Percentiles rank a stretch among this genome's conserved stretches.
These are phyloP conservation scores for Baccha elongata DNA, from an alignment of 2,888 invertebrate species.

Conservation along the genomic window DNA sequence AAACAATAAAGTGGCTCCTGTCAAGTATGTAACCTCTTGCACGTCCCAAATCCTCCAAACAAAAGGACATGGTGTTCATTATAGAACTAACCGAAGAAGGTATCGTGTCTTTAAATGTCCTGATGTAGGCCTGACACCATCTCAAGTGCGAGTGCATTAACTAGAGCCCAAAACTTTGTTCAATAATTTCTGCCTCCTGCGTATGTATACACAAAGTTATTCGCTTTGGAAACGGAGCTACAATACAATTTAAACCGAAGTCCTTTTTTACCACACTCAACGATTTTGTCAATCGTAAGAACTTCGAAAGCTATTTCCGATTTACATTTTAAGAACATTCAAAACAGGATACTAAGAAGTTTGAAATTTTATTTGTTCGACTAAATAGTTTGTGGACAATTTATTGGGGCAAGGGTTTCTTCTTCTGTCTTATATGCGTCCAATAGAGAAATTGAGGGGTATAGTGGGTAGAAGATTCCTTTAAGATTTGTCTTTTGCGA, in stretches of 20 bases:
- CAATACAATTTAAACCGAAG: conserved; percentile 23
- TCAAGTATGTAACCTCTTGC: neutral
- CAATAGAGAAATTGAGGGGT: neutral
- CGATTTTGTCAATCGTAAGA: conserved; percentile 64
- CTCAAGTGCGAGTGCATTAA: conserved; percentile 48
- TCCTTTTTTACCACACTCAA: conserved; percentile 51
- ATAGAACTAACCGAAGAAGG: conserved; percentile 34
- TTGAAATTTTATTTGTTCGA: conserved; percentile 64
- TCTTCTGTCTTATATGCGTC: neutral
- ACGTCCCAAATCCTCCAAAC: neutral
- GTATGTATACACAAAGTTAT: conserved; percentile 3
- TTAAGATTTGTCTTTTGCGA: conserved; percentile 60
- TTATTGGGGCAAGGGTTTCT: neutral
- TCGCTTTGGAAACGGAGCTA: conserved; percentile 44
- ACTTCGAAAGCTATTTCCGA: conserved; percentile 68
- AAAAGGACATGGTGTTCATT: conserved; percentile 28
- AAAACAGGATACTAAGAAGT: conserved; percentile 68
- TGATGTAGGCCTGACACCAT: conserved; percentile 63
- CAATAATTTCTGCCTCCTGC: conserved; percentile 56
- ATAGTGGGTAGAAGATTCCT: conserved; percentile 27
- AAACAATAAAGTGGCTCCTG: conserved; percentile 53
- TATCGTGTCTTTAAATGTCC: conserved; percentile 44
- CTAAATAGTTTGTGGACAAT: conserved; percentile 61
- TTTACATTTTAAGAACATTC: conserved; percentile 71
- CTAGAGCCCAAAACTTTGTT: conserved; percentile 52